A percentile compares a stretch with the other conserved stretches of the same genome.
Conservation (phyloP, 2,888 invertebrate genomes). For the Drosophila vallismaia region DNA sequence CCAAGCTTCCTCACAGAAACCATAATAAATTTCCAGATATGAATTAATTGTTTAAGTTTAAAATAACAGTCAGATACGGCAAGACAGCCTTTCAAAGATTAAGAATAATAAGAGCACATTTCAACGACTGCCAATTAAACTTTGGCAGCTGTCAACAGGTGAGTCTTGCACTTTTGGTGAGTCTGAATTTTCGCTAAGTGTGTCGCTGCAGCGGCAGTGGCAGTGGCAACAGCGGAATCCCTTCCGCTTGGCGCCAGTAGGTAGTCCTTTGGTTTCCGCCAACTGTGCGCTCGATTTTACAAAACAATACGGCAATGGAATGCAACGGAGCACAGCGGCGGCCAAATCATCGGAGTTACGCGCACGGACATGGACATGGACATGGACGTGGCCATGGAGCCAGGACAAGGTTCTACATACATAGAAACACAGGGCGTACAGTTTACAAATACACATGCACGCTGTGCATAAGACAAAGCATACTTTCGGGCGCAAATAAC, state of each 20-base stretch:
- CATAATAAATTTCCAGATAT: neutral
- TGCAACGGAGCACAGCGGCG: constrained; percentile 28
- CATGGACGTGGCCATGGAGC: neutral
- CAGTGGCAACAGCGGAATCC: constrained; percentile 48
- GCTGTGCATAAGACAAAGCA: constrained; percentile 66
- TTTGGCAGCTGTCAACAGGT: neutral
- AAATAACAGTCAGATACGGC: neutral
- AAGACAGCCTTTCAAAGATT: neutral
- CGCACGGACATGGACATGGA: neutral
- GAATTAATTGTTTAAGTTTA: neutral
- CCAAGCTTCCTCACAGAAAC: neutral
- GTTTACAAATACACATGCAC: constrained; percentile 1
- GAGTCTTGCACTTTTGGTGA: neutral
- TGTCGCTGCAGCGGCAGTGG: constrained; percentile 28
- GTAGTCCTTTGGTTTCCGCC: constrained; percentile 63
- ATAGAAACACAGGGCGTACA: constrained; percentile 1
- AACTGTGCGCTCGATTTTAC: constrained; percentile 50
- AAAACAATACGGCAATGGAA: constrained; percentile 58
- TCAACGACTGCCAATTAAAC: neutral
- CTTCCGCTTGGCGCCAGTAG: constrained; percentile 64
- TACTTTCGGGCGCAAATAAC: constrained; percentile 77
- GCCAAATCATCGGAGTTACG: constrained; percentile 74
- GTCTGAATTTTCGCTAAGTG: constrained; percentile 8
- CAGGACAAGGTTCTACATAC: neutral
- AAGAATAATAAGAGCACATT: neutral